Evolutionary conservation across 2,113 vertebrate species (phyloP).

Genomic region (Pelecanoides urinatrix): DNA sequence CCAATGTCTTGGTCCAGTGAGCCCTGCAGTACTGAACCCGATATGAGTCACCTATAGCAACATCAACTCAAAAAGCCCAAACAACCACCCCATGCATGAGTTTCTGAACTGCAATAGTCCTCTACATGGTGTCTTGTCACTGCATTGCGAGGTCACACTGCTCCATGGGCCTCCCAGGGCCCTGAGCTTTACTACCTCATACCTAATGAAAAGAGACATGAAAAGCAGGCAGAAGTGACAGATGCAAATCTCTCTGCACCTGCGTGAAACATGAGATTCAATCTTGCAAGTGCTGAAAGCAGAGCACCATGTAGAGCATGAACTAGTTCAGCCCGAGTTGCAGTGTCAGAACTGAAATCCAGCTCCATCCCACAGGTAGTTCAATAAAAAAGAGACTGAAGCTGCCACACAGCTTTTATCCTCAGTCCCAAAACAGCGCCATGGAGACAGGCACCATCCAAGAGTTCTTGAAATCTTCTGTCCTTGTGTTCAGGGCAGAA

Average conservation of each 20-base stretch:
- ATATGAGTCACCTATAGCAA: not conserved
- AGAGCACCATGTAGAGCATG: not conserved
- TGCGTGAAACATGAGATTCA: not conserved
- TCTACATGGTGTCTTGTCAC: not conserved
- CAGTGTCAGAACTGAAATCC: not conserved
- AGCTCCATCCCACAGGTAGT: not conserved
- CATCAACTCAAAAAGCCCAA: not conserved
- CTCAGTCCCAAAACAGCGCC: rapidly evolving
- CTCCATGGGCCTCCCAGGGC: not conserved
- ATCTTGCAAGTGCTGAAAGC: not conserved
- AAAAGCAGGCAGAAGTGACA: not conserved
- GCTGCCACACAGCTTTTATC: not conserved
- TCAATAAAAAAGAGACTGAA: not conserved
- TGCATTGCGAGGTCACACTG: not conserved
- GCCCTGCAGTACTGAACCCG: not conserved
- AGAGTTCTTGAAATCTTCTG: not conserved
- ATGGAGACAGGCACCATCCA: not conserved
- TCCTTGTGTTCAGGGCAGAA: not conserved
- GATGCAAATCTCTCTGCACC: not conserved
- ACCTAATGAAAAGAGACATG: not conserved
- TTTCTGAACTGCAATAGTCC: not conserved
- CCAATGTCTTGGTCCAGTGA: not conserved
- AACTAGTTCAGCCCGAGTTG: not conserved
- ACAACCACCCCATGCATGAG: not conserved
- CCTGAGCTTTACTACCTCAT: not conserved